These are phyloP conservation scores for Himantopus leucocephalus DNA, from an alignment of 2,113 vertebrate species.

Conservation along the genomic window DNA sequence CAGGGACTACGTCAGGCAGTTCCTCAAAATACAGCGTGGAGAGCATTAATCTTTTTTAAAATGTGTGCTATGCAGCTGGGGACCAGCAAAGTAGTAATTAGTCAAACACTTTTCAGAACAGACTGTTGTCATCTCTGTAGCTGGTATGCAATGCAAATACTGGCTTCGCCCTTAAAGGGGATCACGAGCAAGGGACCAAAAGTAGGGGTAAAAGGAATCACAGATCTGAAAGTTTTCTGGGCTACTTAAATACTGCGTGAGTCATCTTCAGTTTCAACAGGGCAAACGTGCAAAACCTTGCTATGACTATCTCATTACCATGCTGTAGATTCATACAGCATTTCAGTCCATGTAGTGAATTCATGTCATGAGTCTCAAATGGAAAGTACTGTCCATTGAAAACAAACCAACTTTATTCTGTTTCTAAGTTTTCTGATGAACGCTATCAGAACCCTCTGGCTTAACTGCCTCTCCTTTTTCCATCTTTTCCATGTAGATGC, in stretches of 20 bases:
- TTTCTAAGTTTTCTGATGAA: not conserved
- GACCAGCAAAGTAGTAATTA: not conserved
- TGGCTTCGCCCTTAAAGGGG: not conserved
- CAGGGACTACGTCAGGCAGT: not conserved
- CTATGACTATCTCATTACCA: not conserved
- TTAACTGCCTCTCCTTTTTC: conserved; percentile 10
- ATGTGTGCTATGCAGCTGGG: not conserved
- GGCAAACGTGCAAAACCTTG: not conserved
- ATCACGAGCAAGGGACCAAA: not conserved
- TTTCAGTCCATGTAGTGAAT: not conserved
- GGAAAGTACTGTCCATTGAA: not conserved
- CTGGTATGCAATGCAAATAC: not conserved
- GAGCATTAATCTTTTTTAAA: not conserved
- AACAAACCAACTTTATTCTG: not conserved
- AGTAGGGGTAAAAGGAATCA: rapidly evolving
- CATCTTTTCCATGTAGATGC: conserved; percentile 23
- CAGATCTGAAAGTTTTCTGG: not conserved
- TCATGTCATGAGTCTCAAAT: not conserved
- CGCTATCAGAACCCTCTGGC: not conserved
- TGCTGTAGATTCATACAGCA: not conserved
- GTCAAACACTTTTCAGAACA: not conserved
- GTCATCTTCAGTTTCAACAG: not conserved
- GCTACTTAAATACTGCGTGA: not conserved
- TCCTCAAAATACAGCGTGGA: not conserved
- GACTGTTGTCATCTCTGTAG: not conserved